Conservation (phyloP, 1,140 invertebrate genomes). For the Ceratina australensis region DNA sequence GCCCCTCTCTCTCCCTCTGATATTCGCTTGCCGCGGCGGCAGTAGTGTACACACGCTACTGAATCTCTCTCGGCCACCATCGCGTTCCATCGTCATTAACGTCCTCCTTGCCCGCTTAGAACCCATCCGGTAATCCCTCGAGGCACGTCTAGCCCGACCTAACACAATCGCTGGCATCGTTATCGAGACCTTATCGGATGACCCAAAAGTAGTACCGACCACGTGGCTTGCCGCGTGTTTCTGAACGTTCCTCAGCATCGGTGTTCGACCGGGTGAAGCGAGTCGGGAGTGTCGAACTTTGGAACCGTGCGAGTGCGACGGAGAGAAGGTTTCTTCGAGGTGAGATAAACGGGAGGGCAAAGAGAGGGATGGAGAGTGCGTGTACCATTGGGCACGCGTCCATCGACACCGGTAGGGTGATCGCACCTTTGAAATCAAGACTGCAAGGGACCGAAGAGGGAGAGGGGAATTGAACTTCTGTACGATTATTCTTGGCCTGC, state of each 20-base stretch:
- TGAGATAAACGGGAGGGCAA: not conserved
- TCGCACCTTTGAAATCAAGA: slow-evolving; percentile 52
- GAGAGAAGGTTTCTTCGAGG: slow-evolving; percentile 13
- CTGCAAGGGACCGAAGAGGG: no score
- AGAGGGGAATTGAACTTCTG: no score
- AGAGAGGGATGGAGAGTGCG: slow-evolving; percentile 39
- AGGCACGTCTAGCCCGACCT: no score
- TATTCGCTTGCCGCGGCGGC: slow-evolving; percentile 21
- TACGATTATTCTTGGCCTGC: no score
- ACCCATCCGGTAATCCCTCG: not conserved
- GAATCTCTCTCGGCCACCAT: slow-evolving; percentile 19
- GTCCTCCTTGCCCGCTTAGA: slow-evolving; percentile 4
- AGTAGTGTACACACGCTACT: slow-evolving; percentile 49
- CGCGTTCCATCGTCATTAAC: slow-evolving; percentile 17
- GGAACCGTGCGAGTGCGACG: slow-evolving; percentile 25
- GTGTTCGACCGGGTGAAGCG: slow-evolving; percentile 12
- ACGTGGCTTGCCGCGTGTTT: slow-evolving; percentile 53
- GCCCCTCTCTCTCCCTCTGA: slow-evolving; percentile 37
- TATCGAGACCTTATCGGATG: no score
- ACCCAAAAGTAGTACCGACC: slow-evolving; percentile 48
- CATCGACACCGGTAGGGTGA: slow-evolving; percentile 61
- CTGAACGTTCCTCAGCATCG: not conserved
- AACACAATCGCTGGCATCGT: no score
- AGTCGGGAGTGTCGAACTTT: slow-evolving; percentile 44
- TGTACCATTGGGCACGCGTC: slow-evolving; percentile 52